A percentile compares a stretch with the other conserved stretches of the same genome.
Evolutionary conservation across 1,140 invertebrate genomes (phyloP).

Genomic region (Papilio machaon): DNA sequence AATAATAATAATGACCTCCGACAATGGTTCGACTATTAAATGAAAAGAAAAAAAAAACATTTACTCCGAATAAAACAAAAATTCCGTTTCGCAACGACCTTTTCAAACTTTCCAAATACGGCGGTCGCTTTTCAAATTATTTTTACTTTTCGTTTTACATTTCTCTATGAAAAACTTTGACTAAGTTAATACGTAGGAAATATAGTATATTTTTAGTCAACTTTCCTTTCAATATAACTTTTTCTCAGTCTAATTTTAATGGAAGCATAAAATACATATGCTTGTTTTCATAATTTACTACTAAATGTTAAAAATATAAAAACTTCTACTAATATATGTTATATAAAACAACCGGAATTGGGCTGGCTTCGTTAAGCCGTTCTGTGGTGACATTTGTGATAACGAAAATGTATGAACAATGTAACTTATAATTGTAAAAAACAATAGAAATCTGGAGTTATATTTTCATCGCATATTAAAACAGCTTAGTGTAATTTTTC

Average conservation of each 20-base stretch:
- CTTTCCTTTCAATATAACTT: slow-evolving; percentile 14
- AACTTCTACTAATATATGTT: too few relatives aligned
- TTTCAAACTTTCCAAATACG: slow-evolving; percentile 4
- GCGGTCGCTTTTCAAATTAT: slow-evolving; percentile 17
- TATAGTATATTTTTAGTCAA: slow-evolving; percentile 1
- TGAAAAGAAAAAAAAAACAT: neutral
- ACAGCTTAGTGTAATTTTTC: too few relatives aligned
- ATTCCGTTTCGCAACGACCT: neutral
- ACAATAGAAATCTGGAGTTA: too few relatives aligned
- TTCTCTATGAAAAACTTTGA: slow-evolving; percentile 21
- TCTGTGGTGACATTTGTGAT: too few relatives aligned
- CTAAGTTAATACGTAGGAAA: slow-evolving; percentile 6
- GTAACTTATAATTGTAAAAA: too few relatives aligned
- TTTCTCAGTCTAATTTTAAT: neutral
- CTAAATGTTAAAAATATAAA: too few relatives aligned
- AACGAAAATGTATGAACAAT: too few relatives aligned
- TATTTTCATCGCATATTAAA: too few relatives aligned
- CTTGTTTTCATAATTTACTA: neutral
- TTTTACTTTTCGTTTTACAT: slow-evolving; percentile 27
- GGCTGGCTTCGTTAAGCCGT: too few relatives aligned
- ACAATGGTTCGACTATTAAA: neutral
- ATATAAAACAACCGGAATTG: too few relatives aligned
- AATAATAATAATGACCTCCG: neutral
- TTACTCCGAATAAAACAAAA: slow-evolving; percentile 16
- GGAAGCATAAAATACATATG: neutral